Conservation (phyloP, 2,797 vertebrate species). For the Orestias chungarensis region DNA sequence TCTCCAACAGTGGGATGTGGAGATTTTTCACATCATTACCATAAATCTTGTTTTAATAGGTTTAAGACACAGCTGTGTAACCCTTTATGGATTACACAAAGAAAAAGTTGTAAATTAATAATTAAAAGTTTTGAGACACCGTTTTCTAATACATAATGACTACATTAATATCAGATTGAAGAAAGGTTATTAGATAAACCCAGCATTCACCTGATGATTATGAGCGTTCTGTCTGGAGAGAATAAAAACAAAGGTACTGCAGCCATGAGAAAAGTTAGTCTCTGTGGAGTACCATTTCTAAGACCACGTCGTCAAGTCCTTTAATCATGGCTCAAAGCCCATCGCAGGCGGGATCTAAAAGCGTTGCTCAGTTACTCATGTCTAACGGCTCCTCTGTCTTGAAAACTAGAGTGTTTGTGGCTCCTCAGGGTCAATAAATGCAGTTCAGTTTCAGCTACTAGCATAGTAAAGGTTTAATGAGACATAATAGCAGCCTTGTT, state of each 20-base stretch:
- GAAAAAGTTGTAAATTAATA: not conserved
- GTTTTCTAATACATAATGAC: not conserved
- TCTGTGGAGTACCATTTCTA: not conserved
- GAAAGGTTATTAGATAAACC: not conserved
- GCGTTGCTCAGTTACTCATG: constrained; percentile 17
- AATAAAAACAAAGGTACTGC: not conserved
- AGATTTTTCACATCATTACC: too few species aligned
- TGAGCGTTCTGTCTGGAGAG: not conserved
- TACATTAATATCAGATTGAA: not conserved
- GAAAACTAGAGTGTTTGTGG: constrained; percentile 1
- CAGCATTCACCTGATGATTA: not conserved
- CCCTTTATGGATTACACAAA: not conserved
- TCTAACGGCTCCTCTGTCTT: constrained; percentile 19
- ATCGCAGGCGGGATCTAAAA: constrained; percentile 21
- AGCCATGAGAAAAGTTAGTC: constrained; percentile 1
- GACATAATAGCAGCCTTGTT: not conserved
- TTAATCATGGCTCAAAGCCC: constrained; percentile 31
- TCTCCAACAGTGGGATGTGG: not conserved
- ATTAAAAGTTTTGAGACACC: not conserved
- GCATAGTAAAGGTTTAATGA: not conserved
- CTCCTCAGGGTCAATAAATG: constrained; percentile 3
- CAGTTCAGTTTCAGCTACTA: not conserved
- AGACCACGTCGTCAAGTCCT: not conserved
- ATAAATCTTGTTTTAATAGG: not conserved
- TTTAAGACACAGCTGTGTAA: not conserved